These are phyloP conservation scores for Orthosia gracilis DNA, from an alignment of 2,888 invertebrate species.

Conservation along the genomic window DNA sequence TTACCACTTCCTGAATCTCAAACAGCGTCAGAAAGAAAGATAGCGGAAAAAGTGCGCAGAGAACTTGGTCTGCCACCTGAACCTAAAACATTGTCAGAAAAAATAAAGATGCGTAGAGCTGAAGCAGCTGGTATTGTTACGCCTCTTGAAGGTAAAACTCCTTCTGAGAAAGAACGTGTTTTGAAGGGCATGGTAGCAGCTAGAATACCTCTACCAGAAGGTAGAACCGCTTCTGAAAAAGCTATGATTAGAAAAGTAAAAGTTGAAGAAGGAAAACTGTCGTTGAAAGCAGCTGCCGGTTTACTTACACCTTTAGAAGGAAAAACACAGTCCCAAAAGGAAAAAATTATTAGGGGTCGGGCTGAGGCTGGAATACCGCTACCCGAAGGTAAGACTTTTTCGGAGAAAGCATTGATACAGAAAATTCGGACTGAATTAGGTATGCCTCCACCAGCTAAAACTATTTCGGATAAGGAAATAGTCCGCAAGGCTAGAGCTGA, in stretches of 20 bases:
- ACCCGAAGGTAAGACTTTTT: constrained; percentile 46
- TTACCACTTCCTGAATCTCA: constrained; percentile 55
- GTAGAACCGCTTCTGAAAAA: constrained; percentile 40
- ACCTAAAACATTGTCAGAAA: constrained; percentile 66
- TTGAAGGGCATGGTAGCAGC: constrained; percentile 22
- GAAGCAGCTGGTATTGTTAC: constrained; percentile 67
- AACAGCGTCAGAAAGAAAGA: constrained; percentile 42
- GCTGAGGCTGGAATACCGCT: constrained; percentile 49
- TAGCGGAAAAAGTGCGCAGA: constrained; percentile 39
- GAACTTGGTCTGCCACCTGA: constrained; percentile 56
- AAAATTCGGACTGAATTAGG: constrained; percentile 63
- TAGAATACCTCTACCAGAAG: constrained; percentile 35
- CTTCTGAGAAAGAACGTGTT: constrained; percentile 53
- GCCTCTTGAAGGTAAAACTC: constrained; percentile 72
- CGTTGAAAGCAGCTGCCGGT: constrained; percentile 12
- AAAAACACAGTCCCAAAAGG: constrained; percentile 42
- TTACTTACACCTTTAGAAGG: constrained; percentile 47
- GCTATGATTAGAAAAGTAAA: constrained; percentile 37
- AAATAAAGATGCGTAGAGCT: constrained; percentile 68
- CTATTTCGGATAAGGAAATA: constrained; percentile 71
- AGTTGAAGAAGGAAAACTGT: constrained; percentile 24
- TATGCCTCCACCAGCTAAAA: constrained; percentile 68
- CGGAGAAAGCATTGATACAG: constrained; percentile 43
- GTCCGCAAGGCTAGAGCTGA: constrained; percentile 72
- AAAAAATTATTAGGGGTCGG: constrained; percentile 39